Conservation (phyloP, 2,888 invertebrate species). For the Cryptus armator region DNA sequence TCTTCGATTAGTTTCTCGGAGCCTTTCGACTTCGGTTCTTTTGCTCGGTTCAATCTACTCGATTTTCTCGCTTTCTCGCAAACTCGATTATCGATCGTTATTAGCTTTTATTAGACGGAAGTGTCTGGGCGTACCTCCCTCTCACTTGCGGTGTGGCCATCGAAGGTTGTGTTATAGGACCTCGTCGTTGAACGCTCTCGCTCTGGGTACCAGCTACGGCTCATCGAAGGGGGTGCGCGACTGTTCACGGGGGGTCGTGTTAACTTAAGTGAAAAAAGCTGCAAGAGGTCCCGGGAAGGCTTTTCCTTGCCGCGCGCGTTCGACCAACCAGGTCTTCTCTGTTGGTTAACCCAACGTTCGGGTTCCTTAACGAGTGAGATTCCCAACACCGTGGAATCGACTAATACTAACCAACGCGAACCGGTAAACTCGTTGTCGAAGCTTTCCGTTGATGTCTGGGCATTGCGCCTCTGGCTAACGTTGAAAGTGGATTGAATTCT, state of each 20-base stretch:
- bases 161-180: slow-evolving; percentile 39
- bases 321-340: slow-evolving; percentile 6
- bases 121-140: slow-evolving; percentile 67
- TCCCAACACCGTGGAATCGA: slow-evolving; percentile 29
- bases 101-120: slow-evolving; percentile 82
- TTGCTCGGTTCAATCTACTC: slow-evolving; percentile 3
- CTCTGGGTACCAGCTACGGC: slow-evolving; percentile 27
- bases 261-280: slow-evolving; percentile 83
- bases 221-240: slow-evolving; percentile 53
- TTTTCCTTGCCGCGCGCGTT: neutral
- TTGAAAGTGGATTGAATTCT: slow-evolving; percentile 59
- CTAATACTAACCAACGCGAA: slow-evolving; percentile 35
- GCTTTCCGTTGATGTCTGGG: slow-evolving; percentile 14
- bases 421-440: slow-evolving; percentile 45
- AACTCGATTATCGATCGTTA: slow-evolving; percentile 79
- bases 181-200: neutral
- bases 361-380: slow-evolving; percentile 36
- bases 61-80: slow-evolving; percentile 30
- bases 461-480: slow-evolving; percentile 68
- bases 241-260: slow-evolving; percentile 80
- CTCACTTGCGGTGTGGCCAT: slow-evolving; percentile 28
- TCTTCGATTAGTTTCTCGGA: neutral
- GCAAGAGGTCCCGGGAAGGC: slow-evolving; percentile 77
- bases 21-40: neutral
- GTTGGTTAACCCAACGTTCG: slow-evolving; percentile 22